Conservation (phyloP, 2,113 vertebrate genomes). For the Merops nubicus region DNA sequence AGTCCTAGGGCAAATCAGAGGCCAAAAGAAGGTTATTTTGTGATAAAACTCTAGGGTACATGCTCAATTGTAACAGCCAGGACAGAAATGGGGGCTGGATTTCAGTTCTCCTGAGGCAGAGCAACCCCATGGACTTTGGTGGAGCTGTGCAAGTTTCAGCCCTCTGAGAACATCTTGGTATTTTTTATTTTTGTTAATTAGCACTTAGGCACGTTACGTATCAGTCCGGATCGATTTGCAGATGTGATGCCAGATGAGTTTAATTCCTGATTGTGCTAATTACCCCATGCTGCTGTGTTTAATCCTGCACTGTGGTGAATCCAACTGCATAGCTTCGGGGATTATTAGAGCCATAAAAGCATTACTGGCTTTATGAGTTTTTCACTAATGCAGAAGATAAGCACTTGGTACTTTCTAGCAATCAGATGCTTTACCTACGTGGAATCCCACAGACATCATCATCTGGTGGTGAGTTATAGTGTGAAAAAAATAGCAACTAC, state of each 20-base stretch:
- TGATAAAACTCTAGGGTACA: no score
- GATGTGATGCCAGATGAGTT: neutral
- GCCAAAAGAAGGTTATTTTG: neutral
- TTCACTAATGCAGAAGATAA: neutral
- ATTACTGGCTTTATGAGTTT: neutral
- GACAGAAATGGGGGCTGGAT: fast-evolving
- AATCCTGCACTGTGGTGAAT: neutral
- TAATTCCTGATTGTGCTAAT: neutral
- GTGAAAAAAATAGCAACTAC: neutral
- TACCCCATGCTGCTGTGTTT: neutral
- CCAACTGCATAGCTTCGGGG: neutral
- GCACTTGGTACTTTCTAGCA: neutral
- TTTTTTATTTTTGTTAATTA: neutral
- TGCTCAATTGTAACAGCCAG: neutral
- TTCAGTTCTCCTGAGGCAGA: neutral
- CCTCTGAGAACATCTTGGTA: neutral
- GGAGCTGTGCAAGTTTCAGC: neutral
- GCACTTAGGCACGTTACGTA: neutral
- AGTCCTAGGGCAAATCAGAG: neutral
- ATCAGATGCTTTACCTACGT: neutral
- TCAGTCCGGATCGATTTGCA: neutral
- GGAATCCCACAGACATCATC: neutral
- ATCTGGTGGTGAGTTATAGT: neutral
- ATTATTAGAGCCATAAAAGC: neutral
- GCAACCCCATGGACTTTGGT: neutral